Evolutionary conservation across 2,797 vertebrate species (phyloP), one percentile per base, ranked within the genome.

Genomic region (Anomalospiza imberbis): DNA sequence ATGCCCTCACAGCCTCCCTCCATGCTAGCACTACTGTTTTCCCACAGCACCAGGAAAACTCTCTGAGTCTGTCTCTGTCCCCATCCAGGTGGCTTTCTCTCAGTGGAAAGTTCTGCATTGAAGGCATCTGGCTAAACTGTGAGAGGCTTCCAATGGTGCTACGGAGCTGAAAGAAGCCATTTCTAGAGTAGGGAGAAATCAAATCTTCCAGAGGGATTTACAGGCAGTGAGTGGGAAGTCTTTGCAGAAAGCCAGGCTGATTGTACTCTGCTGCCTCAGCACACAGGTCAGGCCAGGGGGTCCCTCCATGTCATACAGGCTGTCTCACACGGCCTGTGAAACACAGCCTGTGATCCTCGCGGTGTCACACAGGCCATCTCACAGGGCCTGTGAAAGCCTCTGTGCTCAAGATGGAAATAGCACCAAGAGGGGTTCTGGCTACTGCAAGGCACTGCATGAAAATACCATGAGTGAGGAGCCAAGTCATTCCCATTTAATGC

Each of bases 201-300:
- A 71, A 32, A 9, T 48, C 54, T 71, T 76, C 63, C 51, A 81
- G 51, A 81, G 28, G 22, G 40, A 74, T 79, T 93, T 74, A 74
- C 40, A 90, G 58, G 45, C 65, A 83, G 36, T 6, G 6, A 75
- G 12, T 8, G 17, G 32, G 50, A 90, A 76, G 70, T 70, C 24
- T 72, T 55, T 85, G 44, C 31, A 45, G 78, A 78, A 91, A 82
- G n/a, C 19, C 74, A 76, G 57, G 53, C 40, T 80, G 65, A 82
- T 36, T 57, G 73, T 13, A 31, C 16, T 53, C 42, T 8, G 5
- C 60, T 83, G 68, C 45, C 72, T 84, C 57, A 71, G 70, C 53
- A 45, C 1, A 1, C 2, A 5, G 25, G 38, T 66, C 28, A 28
- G 66, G 77, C 42, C 77, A 88, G 67, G 29, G 16, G n/a, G 14